Evolutionary conservation across 2,888 invertebrate species (phyloP).

Genomic region (Gari tellinella): DNA sequence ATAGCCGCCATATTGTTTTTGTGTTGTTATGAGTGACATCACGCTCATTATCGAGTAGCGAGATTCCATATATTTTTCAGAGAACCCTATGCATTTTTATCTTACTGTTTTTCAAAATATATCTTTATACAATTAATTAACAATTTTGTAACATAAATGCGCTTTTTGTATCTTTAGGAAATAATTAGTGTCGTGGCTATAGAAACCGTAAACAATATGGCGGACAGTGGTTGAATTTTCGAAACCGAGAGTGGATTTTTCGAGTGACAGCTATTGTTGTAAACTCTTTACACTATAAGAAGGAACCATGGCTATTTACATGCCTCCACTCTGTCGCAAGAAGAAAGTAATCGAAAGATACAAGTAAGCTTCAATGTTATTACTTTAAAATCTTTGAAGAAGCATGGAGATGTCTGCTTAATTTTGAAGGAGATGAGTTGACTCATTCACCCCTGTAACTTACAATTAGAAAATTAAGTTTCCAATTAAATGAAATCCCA

Average conservation of each 20-base stretch:
- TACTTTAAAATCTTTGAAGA: too few relatives aligned
- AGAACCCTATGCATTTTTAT: too few relatives aligned
- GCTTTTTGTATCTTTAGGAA: too few relatives aligned
- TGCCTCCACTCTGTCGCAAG: slow-evolving; percentile 78
- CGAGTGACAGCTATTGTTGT: background rate
- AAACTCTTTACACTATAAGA: background rate
- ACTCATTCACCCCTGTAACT: too few relatives aligned
- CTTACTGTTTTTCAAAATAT: too few relatives aligned
- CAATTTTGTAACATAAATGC: too few relatives aligned
- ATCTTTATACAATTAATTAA: too few relatives aligned
- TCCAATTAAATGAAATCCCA: too few relatives aligned
- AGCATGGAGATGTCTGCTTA: too few relatives aligned
- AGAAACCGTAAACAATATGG: slow-evolving; percentile 71
- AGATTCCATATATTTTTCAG: background rate
- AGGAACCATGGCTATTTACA: slow-evolving; percentile 73
- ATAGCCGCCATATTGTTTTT: slow-evolving; percentile 82
- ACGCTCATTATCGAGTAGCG: background rate
- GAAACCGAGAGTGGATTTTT: background rate
- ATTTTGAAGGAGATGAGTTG: too few relatives aligned
- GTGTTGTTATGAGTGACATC: slow-evolving; percentile 72
- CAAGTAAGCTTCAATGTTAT: slow-evolving; percentile 75
- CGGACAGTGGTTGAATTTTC: slow-evolving; percentile 44
- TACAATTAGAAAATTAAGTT: too few relatives aligned
- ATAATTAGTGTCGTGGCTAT: slow-evolving; percentile 22
- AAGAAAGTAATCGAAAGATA: slow-evolving; percentile 77